Base-by-base conservation (phyloP, 1,140 invertebrate species). In the Macrosteles quadrilineatus region DNA sequence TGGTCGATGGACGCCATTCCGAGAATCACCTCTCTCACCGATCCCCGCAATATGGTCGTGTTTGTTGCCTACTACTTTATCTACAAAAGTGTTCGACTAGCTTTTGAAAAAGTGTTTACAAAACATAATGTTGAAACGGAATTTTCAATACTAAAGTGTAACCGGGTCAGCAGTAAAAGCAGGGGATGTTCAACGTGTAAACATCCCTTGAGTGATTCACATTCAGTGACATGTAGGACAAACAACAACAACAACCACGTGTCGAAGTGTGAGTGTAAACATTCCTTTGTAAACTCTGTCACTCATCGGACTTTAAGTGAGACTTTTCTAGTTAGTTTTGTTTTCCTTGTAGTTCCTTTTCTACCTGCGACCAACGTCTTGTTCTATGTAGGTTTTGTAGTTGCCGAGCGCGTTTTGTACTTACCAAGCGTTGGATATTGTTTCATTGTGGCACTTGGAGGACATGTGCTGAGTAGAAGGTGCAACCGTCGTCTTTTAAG, bases 351-450 rank as follows among this genome's bases (percentile, higher is more conserved):
- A 53, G 81, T 98, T 68, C 94, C 96, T 40, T 98, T 98, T 81
- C 83, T 98, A 72, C 97, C 97, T 45, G 96, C 97, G 14, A 92
- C 92, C 68, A 98, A 98, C 85, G 81, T 90, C 64, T 89, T 98
- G 79, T 97, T 98, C 83, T 96, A 97, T 76, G 96, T 98, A 67
- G 97, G 97, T 6, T 98, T 98, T 80, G 96, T 98, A 27, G 92
- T 98, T 9, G 97, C 97, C 36, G 97, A 98, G 82, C 85, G 97
- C 72, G 91, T 98, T 64, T 85, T 98, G 23, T 98, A 98, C 80
- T 86, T 97, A 76, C 96, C 97, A 30, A 98, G 95, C 80, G 93
- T 98, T 74, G 97, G 97, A 32, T 96, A 92, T 80, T 98, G 95
- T 81, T 85, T 98, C 73, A 83, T 98, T 45, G 82, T 95, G 17